Evolutionary conservation across 2,113 vertebrate genomes (phyloP).

Genomic region (Syrrhaptes paradoxus): DNA sequence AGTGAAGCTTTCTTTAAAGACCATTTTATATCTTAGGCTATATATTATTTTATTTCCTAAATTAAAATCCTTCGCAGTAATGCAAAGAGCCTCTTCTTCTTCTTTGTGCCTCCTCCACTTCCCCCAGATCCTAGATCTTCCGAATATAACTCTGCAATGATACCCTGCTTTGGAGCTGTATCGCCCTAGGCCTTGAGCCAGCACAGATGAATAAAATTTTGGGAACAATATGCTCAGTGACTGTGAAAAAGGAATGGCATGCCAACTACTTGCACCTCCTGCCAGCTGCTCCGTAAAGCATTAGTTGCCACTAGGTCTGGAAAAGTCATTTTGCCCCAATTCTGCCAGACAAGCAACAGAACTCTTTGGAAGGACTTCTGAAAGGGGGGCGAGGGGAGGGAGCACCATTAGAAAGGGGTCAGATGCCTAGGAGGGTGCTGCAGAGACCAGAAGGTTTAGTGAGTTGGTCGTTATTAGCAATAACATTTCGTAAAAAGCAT

Average conservation of each 20-base stretch:
- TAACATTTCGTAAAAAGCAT: background rate
- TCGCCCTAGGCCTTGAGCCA: slow-evolving; percentile 25
- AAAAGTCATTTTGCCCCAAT: background rate
- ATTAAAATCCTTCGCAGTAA: background rate
- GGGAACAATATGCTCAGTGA: slow-evolving; percentile 14
- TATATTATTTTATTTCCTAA: background rate
- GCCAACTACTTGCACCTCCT: slow-evolving; percentile 19
- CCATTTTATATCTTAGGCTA: background rate
- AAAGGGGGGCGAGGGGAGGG: background rate
- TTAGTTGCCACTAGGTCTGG: background rate
- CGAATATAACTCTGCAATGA: background rate
- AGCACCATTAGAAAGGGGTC: background rate
- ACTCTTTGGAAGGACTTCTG: background rate
- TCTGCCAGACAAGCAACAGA: background rate
- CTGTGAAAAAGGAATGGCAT: background rate
- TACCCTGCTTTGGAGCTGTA: background rate
- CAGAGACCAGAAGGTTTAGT: background rate
- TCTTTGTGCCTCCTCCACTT: background rate
- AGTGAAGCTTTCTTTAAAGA: background rate
- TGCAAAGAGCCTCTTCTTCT: background rate
- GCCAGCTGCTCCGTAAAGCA: slow-evolving; percentile 26
- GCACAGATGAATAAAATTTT: background rate
- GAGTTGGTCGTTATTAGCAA: background rate
- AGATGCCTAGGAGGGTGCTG: background rate
- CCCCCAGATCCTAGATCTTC: background rate